phyloP scores from a whole-genome alignment of 2,888 invertebrate genomes.

The Agrochola litura region DNA sequence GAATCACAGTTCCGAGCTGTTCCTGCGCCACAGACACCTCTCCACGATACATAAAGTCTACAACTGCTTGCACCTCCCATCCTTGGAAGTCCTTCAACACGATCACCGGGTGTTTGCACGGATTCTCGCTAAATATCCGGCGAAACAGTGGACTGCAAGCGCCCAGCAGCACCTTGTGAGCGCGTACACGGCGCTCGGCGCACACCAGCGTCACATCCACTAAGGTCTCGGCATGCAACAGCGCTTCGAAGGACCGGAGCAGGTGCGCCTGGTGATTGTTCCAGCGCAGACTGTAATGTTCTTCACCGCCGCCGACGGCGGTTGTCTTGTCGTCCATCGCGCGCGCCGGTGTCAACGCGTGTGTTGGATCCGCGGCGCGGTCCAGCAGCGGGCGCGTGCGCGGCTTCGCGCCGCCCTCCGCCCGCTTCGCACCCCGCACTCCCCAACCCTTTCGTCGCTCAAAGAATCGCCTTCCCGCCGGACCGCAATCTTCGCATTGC shows the following conservation, averaged over 20 bases:
- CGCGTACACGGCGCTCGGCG: conserved; percentile 95
- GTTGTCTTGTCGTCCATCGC: conserved; percentile 88
- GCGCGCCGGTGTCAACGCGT: conserved; percentile 83
- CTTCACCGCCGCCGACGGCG: conserved; percentile 89
- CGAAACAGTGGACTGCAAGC: conserved; percentile 97
- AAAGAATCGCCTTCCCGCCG: conserved; percentile 82
- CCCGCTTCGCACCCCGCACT: conserved; percentile 83
- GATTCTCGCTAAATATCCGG: conserved; percentile 96
- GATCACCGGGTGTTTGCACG: conserved; percentile 98
- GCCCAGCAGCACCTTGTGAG: conserved; percentile 97
- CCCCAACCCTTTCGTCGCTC: conserved; percentile 86
- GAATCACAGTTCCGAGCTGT: conserved; percentile 95
- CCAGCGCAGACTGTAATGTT: conserved; percentile 98
- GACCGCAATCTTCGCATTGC: conserved; percentile 82
- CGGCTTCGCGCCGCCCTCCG: conserved; percentile 85
- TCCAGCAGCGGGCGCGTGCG: conserved; percentile 83
- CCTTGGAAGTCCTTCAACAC: conserved; percentile 97
- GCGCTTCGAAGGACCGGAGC: conserved; percentile 96
- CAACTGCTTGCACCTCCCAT: conserved; percentile 97
- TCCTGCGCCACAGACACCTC: conserved; percentile 97
- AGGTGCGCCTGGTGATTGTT: conserved; percentile 98
- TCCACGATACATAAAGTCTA: conserved; percentile 98
- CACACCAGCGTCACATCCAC: conserved; percentile 98
- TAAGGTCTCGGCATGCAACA: conserved; percentile 95
- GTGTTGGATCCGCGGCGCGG: conserved; percentile 75